Percentiles rank a stretch among this genome's conserved stretches.
Conservation (phyloP, 1,140 invertebrate genomes). For the Philopotamus ludificatus region DNA sequence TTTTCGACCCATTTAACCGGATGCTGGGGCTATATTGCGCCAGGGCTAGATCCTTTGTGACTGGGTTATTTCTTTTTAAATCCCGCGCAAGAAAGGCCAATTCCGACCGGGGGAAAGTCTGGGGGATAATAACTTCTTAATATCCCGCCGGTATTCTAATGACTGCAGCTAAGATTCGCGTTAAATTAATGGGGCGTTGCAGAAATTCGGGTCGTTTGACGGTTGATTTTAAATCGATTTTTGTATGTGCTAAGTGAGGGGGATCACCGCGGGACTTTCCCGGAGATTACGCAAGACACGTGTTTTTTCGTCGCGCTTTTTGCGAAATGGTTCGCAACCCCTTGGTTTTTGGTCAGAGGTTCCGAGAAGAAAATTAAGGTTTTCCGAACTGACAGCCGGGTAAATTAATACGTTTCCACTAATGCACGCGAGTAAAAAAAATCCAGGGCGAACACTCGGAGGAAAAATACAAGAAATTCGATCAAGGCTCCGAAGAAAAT, state of each 20-base stretch:
- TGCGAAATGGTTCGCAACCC: conserved; percentile 6
- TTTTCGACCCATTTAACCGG: conserved; percentile 15
- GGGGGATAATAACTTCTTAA: conserved; percentile 39
- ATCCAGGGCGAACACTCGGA: not conserved
- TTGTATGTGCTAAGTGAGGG: too few species aligned
- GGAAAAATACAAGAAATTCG: conserved; percentile 18
- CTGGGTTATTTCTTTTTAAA: conserved; percentile 27
- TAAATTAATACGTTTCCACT: conserved; percentile 40
- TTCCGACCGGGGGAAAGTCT: conserved; percentile 20
- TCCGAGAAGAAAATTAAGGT: conserved; percentile 36
- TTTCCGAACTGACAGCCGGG: conserved; percentile 35
- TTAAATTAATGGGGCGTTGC: not conserved
- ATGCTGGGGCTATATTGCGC: not conserved
- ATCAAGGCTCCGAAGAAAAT: not conserved
- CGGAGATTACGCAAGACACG: too few species aligned
- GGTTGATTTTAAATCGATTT: too few species aligned
- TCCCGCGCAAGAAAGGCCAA: not conserved
- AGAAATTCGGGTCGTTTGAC: not conserved
- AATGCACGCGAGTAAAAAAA: conserved; percentile 35
- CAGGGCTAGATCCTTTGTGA: conserved; percentile 1
- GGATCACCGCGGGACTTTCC: too few species aligned
- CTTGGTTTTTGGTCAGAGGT: conserved; percentile 1
- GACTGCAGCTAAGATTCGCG: not conserved
- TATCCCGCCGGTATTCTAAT: conserved; percentile 5
- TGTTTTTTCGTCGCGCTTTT: not conserved